Percentiles rank a stretch among this genome's conserved stretches.
These are phyloP conservation scores for Paramormyrops kingsleyae DNA, from an alignment of 2,113 vertebrate genomes.

Conservation along the genomic window DNA sequence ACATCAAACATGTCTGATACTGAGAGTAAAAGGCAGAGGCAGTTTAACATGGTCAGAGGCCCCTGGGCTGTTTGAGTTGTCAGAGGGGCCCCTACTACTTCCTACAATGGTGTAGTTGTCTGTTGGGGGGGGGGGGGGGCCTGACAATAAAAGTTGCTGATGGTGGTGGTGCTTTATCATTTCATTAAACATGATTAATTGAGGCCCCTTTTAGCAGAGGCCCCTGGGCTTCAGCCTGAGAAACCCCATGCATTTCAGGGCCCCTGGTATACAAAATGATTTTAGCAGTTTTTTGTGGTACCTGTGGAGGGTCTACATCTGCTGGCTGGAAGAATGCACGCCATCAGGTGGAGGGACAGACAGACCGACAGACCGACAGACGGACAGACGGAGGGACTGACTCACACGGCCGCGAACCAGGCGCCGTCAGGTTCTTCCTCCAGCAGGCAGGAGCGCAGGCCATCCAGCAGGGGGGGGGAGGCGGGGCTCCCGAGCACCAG, in stretches of 20 bases:
- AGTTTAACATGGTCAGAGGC: not conserved
- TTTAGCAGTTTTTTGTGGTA: not conserved
- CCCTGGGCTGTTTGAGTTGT: not conserved
- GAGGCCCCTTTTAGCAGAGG: not conserved
- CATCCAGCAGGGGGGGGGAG: conserved; percentile 32
- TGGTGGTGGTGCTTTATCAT: not conserved
- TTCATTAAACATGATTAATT: not conserved
- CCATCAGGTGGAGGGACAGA: too few species aligned
- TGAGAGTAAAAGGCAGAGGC: not conserved
- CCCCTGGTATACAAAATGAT: not conserved
- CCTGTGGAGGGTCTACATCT: not conserved
- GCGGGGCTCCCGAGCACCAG: conserved; percentile 33
- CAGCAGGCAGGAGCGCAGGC: conserved; percentile 35
- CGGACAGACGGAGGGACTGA: not conserved
- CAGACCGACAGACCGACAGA: not conserved
- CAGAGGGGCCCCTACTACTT: not conserved
- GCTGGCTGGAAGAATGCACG: not conserved
- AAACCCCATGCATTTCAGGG: not conserved
- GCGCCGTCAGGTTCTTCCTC: conserved; percentile 38
- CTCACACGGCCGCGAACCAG: conserved; percentile 53
- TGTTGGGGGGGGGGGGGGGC: not conserved
- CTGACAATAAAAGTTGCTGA: not conserved
- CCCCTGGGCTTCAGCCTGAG: not conserved
- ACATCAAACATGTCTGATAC: not conserved
- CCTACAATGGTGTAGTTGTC: not conserved